Percentiles rank a stretch among this genome's conserved stretches.
These are phyloP conservation scores for Drosophila neonasuta DNA, from an alignment of 2,888 invertebrate species.

Conservation along the genomic window DNA sequence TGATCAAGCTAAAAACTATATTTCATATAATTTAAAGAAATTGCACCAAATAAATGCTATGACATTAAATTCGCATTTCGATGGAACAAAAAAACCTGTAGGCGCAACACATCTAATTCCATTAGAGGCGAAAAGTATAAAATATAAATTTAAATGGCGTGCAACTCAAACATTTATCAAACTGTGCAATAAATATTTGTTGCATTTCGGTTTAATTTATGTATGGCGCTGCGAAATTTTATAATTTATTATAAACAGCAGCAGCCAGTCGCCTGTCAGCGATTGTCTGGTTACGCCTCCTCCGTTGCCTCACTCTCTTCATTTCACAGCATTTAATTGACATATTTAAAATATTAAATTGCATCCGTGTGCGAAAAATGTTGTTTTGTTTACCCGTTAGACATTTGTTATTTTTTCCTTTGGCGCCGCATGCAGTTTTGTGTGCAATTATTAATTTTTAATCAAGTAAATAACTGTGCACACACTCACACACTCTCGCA, in stretches of 20 bases:
- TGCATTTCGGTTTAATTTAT: conserved; percentile 66
- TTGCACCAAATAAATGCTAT: background rate
- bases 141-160: conserved; percentile 7
- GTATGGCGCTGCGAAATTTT: conserved; percentile 48
- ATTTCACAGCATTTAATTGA: conserved; percentile 61
- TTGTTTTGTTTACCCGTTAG: conserved; percentile 45
- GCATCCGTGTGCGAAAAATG: conserved; percentile 67
- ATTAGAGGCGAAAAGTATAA: conserved; percentile 5
- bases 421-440: conserved; percentile 33
- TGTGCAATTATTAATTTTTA: conserved; percentile 73
- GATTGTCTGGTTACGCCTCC: conserved; percentile 47
- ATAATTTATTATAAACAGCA: conserved; percentile 73
- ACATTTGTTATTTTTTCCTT: conserved; percentile 40
- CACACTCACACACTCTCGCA: conserved; percentile 20
- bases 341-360: conserved; percentile 77
- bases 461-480: conserved; percentile 66
- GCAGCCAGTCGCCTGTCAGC: conserved; percentile 65
- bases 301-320: background rate
- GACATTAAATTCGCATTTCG: background rate
- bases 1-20: no score
- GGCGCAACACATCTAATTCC: conserved; percentile 24
- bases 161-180: conserved; percentile 52
- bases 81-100: no score
- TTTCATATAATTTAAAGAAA: background rate
- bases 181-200: conserved; percentile 58